Conservation (phyloP, 53 echinoderm and acorn worm genomes). For the Patiria pectinifera region DNA sequence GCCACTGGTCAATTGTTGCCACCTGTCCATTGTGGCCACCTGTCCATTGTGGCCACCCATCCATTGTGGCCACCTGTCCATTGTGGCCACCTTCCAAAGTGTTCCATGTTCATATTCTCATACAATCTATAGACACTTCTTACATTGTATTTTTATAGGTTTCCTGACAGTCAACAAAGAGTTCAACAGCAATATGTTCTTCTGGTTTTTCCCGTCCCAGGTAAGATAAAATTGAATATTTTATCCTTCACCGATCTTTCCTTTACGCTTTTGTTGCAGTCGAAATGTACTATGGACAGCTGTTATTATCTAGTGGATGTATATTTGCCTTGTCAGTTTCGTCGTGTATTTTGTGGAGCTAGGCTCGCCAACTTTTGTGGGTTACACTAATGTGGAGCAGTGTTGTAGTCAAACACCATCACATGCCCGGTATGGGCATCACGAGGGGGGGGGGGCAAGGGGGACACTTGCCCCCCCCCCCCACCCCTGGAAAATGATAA, state of each 20-base stretch:
- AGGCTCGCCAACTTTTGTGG: too few species aligned
- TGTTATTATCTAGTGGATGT: too few species aligned
- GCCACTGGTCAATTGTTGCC: not conserved
- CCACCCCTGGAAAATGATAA: too few species aligned
- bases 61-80: not conserved
- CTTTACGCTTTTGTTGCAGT: not conserved
- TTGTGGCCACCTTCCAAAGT: not conserved
- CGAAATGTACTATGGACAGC: not conserved
- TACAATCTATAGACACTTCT: not conserved
- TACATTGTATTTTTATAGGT: conserved; percentile 46
- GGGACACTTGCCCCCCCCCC: too few species aligned
- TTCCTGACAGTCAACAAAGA: conserved; percentile 82
- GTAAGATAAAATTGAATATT: conserved; percentile 25
- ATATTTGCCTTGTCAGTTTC: too few species aligned
- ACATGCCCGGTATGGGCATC: too few species aligned
- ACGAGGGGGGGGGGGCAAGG: too few species aligned
- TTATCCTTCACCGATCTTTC: not conserved
- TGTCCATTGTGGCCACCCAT: not conserved
- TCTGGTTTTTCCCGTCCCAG: conserved; percentile 91
- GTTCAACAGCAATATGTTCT: conserved; percentile 86
- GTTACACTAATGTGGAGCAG: too few species aligned
- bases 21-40: not conserved
- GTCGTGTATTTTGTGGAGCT: too few species aligned
- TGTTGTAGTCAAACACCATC: too few species aligned
- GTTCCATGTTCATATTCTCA: not conserved